A percentile compares a stretch with the other conserved stretches of the same genome.
Conservation (phyloP, 2,888 invertebrate genomes). For the Ochlodes sylvanus region DNA sequence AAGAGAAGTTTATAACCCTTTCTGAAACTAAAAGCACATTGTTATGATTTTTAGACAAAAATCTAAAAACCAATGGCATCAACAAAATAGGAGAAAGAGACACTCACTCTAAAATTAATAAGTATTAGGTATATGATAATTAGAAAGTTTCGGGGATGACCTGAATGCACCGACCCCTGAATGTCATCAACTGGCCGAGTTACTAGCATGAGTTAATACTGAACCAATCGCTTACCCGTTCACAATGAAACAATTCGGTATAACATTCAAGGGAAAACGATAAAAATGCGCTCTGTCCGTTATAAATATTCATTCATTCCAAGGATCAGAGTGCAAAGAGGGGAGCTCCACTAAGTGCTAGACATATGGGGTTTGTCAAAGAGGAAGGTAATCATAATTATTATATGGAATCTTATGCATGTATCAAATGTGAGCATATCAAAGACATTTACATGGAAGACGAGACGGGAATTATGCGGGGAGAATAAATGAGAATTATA, state of each 20-base stretch:
- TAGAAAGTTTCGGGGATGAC: no score
- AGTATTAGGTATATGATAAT: no score
- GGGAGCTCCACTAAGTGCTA: conserved; percentile 63
- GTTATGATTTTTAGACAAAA: no score
- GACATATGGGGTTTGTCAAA: conserved; percentile 73
- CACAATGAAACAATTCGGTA: conserved; percentile 11
- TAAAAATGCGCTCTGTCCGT: conserved; percentile 66
- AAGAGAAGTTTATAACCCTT: no score
- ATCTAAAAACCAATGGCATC: no score
- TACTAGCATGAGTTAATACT: no score
- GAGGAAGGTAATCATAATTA: conserved; percentile 75
- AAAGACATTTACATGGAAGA: conserved; percentile 51
- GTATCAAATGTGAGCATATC: conserved; percentile 48
- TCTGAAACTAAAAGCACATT: no score
- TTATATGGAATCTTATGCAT: conserved; percentile 58
- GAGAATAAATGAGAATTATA: conserved; percentile 53
- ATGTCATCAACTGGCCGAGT: no score
- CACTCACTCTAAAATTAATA: no score
- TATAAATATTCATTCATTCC: conserved; percentile 78
- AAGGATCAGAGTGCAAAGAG: conserved; percentile 46
- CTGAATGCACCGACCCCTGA: no score
- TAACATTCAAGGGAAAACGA: conserved; percentile 59
- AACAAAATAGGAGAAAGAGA: no score
- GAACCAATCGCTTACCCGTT: neutral
- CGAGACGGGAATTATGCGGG: conserved; percentile 48